Evolutionary conservation across 2,888 invertebrate species (phyloP).

Genomic region (Ormyrus thymus): DNA sequence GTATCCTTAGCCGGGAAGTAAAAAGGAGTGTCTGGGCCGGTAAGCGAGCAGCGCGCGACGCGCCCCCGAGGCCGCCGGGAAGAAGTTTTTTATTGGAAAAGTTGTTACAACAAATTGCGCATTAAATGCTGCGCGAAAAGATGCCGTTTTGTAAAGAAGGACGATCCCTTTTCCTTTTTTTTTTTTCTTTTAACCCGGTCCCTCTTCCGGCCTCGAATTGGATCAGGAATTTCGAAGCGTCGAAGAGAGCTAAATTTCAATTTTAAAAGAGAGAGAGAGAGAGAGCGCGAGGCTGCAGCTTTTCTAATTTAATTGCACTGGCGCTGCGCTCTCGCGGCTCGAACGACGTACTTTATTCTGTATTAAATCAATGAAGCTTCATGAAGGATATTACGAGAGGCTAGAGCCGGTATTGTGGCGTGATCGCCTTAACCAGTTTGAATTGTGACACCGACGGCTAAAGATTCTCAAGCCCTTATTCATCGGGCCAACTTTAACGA

Average conservation of each 20-base stretch:
- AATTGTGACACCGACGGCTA: conserved; percentile 23
- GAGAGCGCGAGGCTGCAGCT: no score
- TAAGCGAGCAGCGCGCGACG: background rate
- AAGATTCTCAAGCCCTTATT: background rate
- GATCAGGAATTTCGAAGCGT: no score
- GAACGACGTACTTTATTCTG: background rate
- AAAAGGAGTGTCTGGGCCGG: conserved; percentile 32
- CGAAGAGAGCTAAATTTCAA: background rate
- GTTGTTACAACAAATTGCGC: conserved; percentile 57
- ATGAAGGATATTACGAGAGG: conserved; percentile 18
- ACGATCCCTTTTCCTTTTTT: no score
- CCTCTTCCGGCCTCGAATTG: no score
- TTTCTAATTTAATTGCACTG: no score
- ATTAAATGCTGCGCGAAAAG: conserved; percentile 46
- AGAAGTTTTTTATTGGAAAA: conserved; percentile 57
- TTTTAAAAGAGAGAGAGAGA: no score
- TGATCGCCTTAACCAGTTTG: conserved; percentile 19
- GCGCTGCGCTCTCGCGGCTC: no score
- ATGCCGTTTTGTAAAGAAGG: conserved; percentile 38
- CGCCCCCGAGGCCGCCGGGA: background rate
- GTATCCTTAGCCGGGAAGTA: conserved; percentile 46
- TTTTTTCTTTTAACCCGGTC: background rate
- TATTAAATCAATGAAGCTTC: conserved; percentile 11
- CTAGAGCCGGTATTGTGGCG: conserved; percentile 2
- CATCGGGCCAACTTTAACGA: conserved; percentile 9